Evolutionary conservation across 2,797 vertebrate species (phyloP), one percentile per base, ranked within the genome.

Genomic region (Ataeniobius toweri): DNA sequence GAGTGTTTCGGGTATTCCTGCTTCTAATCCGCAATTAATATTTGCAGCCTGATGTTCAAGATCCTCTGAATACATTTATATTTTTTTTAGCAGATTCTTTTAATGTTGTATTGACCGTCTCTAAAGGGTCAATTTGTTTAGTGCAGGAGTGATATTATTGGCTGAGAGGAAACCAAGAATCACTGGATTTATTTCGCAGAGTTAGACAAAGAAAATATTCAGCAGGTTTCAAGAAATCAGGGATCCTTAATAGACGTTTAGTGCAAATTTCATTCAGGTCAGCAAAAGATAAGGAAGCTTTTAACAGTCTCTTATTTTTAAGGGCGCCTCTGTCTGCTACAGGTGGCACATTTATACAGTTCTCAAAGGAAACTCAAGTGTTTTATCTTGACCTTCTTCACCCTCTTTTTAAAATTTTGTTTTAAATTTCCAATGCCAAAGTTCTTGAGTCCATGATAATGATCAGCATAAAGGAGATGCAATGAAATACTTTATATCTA

Each of bases 301-400:
- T 56, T 26, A 59, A 26, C n/a, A 58, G 22, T 67, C 5, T 6
- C 14, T 69, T 16, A 16, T 44, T 69, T 68, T 69, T 69, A 26
- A 46, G 41, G 5, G 0, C 3, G 14, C 6, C 13, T 14, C 13
- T 48, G 67, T 70, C n/a, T 28, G 24, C 4, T 22, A 67, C 36
- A 41, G 63, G 31, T 7, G 20, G 51, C 6, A 18, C 18, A 20
- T 44, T 69, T 4, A 44, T 46, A 6, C 1, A 4, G 8, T 26
- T 69, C 41, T 46, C 22, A 69, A 69, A 46, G 3, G 44, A 70
- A 46, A 70, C 7, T 70, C 24, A 73, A 72, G 28, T 76, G 51
- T 63, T 82, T 76, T 28, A 51, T 41, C 16, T 74, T 71, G 72
- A 75, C 53, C n/a, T 88, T 59, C 20, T 77, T 31, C 36, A 2